Evolutionary conservation across 2,888 invertebrate genomes (phyloP), one percentile per base, ranked within the genome.

Genomic region (Eremobia ochroleuca): DNA sequence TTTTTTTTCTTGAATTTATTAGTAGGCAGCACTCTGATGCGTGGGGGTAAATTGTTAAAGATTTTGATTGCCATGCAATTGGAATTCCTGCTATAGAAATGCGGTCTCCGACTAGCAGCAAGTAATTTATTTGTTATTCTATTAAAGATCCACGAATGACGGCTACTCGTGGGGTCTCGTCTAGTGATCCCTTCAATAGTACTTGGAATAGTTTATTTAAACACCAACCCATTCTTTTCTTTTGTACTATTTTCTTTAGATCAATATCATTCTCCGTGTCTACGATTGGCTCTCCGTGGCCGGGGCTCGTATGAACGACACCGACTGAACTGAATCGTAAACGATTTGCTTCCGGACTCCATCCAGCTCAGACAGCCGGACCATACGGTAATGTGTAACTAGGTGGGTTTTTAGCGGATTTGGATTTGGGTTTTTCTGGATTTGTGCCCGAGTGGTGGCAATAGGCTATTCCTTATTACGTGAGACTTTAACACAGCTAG

Each of bases 271-370:
- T 31, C 43, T n/a, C 18, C 11, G 18, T 18, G 58, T 67, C 18
- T 46, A 40, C 18, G 15, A 43, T 37, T 68, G 28, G 9, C 40
- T 64, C 59, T 62, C 25, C 13, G 4, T 43, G 66, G 21, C 46
- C 21, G 61, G 9, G 28, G 8, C 37, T 75, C 52, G 65, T 37
- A 43, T 43, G 49, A 31, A 37, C 40, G 61, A 62, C 49, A 46
- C 59, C 15, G 28, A 37, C 59, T 67, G 76, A 67, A 76, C 59
- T 64, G 66, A 70, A 61, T 73, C 76, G 85, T 76, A 71, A 85
- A 71, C 70, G 76, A 76, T 81, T 67, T 76, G 73, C 70, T 66
- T 76, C 69, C 64, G 58, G 34, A 18, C 58, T 66, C 66, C 46
- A 34, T 76, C 76, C 59, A 59, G 73, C 49, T 64, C 70, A 31